Percentiles rank a stretch among this genome's conserved stretches.
These are phyloP conservation scores for Drosophila baimaii DNA, from an alignment of 1,140 invertebrate species.

Conservation along the genomic window DNA sequence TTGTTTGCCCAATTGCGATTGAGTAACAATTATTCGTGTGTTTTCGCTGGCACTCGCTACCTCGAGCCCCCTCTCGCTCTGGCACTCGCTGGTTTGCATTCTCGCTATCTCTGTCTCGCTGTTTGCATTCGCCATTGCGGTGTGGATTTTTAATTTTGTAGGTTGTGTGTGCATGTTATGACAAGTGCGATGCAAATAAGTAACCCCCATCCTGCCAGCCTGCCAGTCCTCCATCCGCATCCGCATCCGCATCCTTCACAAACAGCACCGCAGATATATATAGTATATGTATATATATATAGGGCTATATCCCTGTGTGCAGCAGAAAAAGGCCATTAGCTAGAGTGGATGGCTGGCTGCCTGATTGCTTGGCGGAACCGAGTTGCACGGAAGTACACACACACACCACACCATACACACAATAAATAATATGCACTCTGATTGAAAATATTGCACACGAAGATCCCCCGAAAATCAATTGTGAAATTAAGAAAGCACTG, in stretches of 20 bases:
- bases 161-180: constrained; percentile 51
- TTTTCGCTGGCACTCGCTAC: constrained; percentile 52
- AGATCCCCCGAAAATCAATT: not conserved
- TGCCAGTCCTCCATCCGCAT: not conserved
- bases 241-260: not conserved
- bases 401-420: not conserved
- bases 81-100: not conserved
- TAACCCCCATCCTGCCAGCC: not conserved
- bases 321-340: constrained; percentile 50
- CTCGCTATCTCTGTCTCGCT: constrained; percentile 6
- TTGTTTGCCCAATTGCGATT: constrained; percentile 60
- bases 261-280: not conserved
- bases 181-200: constrained; percentile 63
- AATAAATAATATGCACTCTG: constrained; percentile 32
- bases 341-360: constrained; percentile 29
- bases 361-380: constrained; percentile 32
- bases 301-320: constrained; percentile 6
- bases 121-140: constrained; percentile 44
- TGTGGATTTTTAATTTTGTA: constrained; percentile 69
- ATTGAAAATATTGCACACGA: constrained; percentile 26
- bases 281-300: not conserved
- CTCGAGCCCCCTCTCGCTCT: not conserved
- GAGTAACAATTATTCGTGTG: constrained; percentile 72
- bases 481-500: not conserved
- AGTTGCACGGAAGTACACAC: constrained; percentile 3